A percentile compares a stretch with the other conserved stretches of the same genome.
Conservation (phyloP, 2,888 invertebrate species). For the Drosophila pegasa region DNA sequence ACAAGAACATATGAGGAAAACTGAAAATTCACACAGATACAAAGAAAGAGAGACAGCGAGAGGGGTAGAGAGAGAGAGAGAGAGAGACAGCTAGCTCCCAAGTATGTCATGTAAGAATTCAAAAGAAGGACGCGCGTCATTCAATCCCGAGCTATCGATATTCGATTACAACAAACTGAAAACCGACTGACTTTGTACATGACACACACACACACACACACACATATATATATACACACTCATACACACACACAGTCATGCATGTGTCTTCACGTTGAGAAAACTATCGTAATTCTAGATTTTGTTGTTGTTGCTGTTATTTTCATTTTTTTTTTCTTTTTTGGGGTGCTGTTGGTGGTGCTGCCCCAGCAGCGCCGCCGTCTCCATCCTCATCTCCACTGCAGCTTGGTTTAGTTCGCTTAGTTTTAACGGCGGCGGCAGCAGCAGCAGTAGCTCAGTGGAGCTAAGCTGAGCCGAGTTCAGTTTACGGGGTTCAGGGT, state of each 20-base stretch:
- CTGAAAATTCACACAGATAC: conserved; percentile 51
- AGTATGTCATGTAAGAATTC: conserved; percentile 80
- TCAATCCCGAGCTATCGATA: conserved; percentile 85
- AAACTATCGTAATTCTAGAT: conserved; percentile 81
- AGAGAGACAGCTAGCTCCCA: conserved; percentile 30
- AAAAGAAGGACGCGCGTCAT: conserved; percentile 81
- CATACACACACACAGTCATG: conserved; percentile 1
- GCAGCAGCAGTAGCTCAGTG: conserved; percentile 28
- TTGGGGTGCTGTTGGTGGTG: conserved; percentile 52
- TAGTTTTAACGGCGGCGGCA: conserved; percentile 45
- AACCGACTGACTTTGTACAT: conserved; percentile 74
- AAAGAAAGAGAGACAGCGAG: conserved; percentile 37
- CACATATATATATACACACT: conserved; percentile 19
- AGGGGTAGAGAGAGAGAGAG: conserved; percentile 16
- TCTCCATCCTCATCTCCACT: conserved; percentile 38
- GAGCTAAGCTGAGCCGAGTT: conserved; percentile 55
- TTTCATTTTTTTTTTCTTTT: conserved; percentile 40
- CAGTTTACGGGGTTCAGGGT: conserved; percentile 78
- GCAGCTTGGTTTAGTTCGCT: conserved; percentile 67
- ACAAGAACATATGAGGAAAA: conserved; percentile 27
- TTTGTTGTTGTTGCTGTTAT: conserved; percentile 60
- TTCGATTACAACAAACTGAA: conserved; percentile 84
- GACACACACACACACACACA: conserved; percentile 35
- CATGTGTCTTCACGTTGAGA: conserved; percentile 48
- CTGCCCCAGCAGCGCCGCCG: conserved; percentile 32